These are phyloP conservation scores for Scomberomorus guttatus DNA, from an alignment of 2,797 vertebrate species.

Conservation along the genomic window DNA sequence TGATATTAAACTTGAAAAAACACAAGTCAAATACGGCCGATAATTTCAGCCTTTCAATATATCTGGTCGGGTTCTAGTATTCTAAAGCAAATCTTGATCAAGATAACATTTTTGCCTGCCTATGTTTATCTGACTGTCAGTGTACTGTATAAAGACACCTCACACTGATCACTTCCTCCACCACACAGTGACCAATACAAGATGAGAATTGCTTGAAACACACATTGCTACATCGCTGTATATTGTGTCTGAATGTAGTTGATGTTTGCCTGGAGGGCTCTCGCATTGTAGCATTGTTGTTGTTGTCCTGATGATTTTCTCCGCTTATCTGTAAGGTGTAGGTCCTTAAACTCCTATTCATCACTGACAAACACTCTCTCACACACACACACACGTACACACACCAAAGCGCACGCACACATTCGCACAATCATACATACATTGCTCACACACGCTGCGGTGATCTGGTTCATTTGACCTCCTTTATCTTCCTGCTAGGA, in stretches of 20 bases:
- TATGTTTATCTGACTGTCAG: neutral
- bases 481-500: slow-evolving; percentile 83
- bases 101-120: neutral
- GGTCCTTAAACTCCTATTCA: slow-evolving; percentile 82
- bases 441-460: slow-evolving; percentile 56
- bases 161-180: too few species aligned
- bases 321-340: slow-evolving; percentile 81
- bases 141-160: neutral
- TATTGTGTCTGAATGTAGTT: slow-evolving; percentile 24
- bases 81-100: neutral
- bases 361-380: slow-evolving; percentile 75
- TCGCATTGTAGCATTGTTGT: slow-evolving; percentile 56
- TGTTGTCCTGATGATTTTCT: slow-evolving; percentile 79
- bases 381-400: neutral
- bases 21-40: too few species aligned
- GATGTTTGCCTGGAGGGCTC: slow-evolving; percentile 40
- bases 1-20: neutral
- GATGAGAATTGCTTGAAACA: neutral
- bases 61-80: too few species aligned
- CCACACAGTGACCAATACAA: neutral
- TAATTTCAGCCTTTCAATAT: neutral
- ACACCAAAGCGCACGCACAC: slow-evolving; percentile 14
- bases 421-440: slow-evolving; percentile 15
- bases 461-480: slow-evolving; percentile 81
- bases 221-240: neutral